These are phyloP conservation scores for Oedothorax gibbosus DNA, from an alignment of 1,140 invertebrate genomes.

Conservation along the genomic window DNA sequence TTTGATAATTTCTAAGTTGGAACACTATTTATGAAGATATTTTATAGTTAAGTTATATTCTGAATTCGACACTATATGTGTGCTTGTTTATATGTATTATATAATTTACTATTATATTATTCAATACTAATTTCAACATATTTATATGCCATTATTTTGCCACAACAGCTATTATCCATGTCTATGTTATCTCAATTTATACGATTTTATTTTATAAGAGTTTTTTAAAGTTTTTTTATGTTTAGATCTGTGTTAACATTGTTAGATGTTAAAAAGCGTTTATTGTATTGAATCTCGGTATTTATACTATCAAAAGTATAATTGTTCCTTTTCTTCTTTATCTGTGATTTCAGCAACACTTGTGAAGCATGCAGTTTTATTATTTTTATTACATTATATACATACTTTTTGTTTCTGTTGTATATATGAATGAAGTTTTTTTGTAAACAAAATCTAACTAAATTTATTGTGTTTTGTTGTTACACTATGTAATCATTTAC, in stretches of 20 bases:
- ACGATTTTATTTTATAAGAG: conserved; percentile 1
- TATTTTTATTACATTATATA: not conserved
- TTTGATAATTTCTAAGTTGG: not conserved
- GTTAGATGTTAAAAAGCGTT: conserved; percentile 13
- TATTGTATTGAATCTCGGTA: conserved; percentile 6
- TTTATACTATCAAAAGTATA: not conserved
- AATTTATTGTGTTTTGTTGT: no score
- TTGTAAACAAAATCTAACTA: no score
- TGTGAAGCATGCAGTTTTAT: conserved; percentile 1
- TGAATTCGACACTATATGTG: not conserved
- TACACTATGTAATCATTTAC: no score
- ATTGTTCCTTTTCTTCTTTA: conserved; percentile 21
- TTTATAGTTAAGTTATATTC: not conserved
- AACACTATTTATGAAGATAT: not conserved
- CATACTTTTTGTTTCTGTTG: no score
- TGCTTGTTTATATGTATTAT: not conserved
- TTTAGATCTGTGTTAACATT: conserved; percentile 7
- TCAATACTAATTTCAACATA: not conserved
- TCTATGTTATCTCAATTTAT: conserved; percentile 7
- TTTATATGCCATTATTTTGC: not conserved
- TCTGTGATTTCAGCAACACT: conserved; percentile 29
- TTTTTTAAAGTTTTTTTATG: not conserved
- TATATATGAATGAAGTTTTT: no score
- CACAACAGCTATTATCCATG: not conserved
- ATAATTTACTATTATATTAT: not conserved